Evolutionary conservation across 2,888 invertebrate species (phyloP), one percentile per base, ranked within the genome.

Genomic region (Anorthoa munda): DNA sequence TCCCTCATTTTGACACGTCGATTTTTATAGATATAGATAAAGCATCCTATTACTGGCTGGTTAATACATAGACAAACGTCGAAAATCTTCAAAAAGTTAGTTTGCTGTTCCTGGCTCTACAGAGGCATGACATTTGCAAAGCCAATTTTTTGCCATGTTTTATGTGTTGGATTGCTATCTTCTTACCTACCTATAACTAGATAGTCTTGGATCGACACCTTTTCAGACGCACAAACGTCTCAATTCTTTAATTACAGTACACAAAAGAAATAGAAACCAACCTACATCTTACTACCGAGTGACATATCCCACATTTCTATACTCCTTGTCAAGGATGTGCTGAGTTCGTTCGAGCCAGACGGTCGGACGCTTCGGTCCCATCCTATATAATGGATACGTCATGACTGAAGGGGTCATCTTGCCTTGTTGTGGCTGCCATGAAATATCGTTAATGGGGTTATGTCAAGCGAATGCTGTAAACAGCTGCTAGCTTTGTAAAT

Each of bases 251-350:
- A 59, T 15, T 1, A 66, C 9, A 18, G 4, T 11, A 45, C 23
- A 15, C 0, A 15, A n/a, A 59, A 15, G 13, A 15, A 26, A 2
- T 26, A 3, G 2, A 39, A 39, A 39, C 39, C 11, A 15, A 2
- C 7, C 45, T 21, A 15, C 17, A 39, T 39, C 45, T 21, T 58
- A 46, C 50, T 18, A 55, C 23, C 15, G n/a, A 12, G 11, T 23
- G 21, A 50, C 77, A 23, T 66, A 79, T 77, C 75, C 46, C 56
- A 56, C 17, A 26, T 48, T 77, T 77, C 75, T 56, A 46, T 18
- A 12, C 75, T 77, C 39, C 61, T 39, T 80, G 77, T 60, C 26
- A 11, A 45, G 50, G 61, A 79, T 55, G 46, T 31, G 55, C 15
- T 60, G 17, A 21, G 26, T 21, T 65, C 26, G 17, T 45, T 65